Percentiles rank a stretch among this genome's conserved stretches.
phyloP scores from a whole-genome alignment of 2,113 vertebrate genomes.

The Tetrao urogallus region DNA sequence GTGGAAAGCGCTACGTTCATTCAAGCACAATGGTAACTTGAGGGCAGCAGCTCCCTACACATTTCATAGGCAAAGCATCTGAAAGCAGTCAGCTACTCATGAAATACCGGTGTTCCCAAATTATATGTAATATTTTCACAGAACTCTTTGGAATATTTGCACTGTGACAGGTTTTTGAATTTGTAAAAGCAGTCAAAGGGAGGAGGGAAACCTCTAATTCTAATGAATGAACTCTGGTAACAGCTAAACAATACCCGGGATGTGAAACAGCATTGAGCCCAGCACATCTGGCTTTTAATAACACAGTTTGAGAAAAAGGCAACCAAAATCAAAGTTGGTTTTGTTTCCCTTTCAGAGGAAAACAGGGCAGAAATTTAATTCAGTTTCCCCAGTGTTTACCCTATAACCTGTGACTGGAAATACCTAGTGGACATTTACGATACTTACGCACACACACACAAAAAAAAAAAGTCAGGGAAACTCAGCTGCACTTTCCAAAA shows the following conservation, averaged over 20 bases:
- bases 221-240: neutral
- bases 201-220: neutral
- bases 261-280: neutral
- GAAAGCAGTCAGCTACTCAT: neutral
- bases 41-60: neutral
- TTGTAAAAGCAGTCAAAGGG: neutral
- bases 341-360: neutral
- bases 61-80: neutral
- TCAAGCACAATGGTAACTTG: neutral
- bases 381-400: neutral
- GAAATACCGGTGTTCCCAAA: neutral
- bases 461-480: neutral
- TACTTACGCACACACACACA: neutral
- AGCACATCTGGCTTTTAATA: neutral
- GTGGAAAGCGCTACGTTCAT: neutral
- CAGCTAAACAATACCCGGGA: neutral
- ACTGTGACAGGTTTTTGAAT: neutral
- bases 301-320: neutral
- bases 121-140: rapidly evolving
- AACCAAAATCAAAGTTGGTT: neutral
- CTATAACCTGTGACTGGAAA: neutral
- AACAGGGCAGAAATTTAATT: neutral
- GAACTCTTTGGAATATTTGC: neutral
- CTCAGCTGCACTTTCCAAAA: neutral
- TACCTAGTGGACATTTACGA: neutral